These are phyloP conservation scores for Vesta saturnalis DNA, from an alignment of 2,888 invertebrate species.

Conservation along the genomic window DNA sequence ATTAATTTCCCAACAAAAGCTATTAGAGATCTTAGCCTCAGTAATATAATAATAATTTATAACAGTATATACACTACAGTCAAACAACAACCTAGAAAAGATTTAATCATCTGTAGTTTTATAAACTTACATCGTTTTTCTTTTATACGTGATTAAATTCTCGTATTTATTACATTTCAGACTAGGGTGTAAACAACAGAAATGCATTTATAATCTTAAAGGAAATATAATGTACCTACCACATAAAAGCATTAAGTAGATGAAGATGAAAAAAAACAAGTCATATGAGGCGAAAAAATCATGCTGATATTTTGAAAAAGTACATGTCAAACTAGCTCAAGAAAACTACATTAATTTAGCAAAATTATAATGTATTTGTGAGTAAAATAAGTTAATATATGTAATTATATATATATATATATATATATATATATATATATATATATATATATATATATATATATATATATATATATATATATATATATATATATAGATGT, in stretches of 20 bases:
- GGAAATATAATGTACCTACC: conserved; percentile 7
- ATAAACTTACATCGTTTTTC: neutral
- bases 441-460: too few species aligned
- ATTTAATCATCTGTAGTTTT: neutral
- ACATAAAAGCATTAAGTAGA: conserved; percentile 8
- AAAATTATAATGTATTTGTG: neutral
- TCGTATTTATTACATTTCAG: neutral
- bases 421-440: too few species aligned
- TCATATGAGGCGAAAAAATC: neutral
- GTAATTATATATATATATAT: neutral
- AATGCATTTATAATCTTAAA: conserved; percentile 12
- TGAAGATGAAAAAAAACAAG: conserved; percentile 4
- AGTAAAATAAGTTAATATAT: conserved; percentile 1
- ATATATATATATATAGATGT: too few species aligned
- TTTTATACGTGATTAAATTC: neutral
- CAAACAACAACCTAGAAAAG: neutral
- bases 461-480: too few species aligned
- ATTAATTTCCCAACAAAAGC: too few species aligned
- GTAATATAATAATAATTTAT: too few species aligned
- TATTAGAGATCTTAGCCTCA: too few species aligned
- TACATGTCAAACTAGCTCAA: neutral
- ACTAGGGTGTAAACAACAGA: neutral
- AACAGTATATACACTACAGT: too few species aligned
- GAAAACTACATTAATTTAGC: neutral
- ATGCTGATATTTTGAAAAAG: conserved; percentile 3